Conservation (phyloP, 2,797 vertebrate species). For the Ceyx erithaca region DNA sequence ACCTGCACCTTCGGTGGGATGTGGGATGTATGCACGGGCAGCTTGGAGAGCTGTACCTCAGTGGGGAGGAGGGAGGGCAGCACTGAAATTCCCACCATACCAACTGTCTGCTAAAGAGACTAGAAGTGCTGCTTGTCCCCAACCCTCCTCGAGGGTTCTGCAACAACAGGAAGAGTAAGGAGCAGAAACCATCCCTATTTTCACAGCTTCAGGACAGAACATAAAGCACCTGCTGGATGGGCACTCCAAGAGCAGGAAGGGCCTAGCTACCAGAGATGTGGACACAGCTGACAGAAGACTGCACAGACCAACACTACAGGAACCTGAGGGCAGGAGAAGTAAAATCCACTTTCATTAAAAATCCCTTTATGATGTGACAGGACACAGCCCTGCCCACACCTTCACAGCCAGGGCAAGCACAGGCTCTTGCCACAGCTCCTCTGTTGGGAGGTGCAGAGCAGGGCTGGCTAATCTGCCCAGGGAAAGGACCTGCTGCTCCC, state of each 20-base stretch:
- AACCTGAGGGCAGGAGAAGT: background rate
- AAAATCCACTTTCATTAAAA: background rate
- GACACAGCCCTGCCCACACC: background rate
- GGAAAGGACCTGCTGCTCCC: background rate
- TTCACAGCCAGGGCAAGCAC: rapidly evolving
- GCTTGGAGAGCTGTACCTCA: background rate
- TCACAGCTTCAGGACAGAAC: background rate
- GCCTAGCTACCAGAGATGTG: background rate
- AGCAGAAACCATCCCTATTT: background rate
- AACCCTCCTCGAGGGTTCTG: background rate
- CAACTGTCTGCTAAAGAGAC: background rate
- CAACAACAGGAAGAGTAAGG: background rate
- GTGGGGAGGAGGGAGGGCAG: background rate
- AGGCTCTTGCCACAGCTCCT: background rate
- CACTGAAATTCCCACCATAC: background rate
- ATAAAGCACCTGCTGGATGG: background rate
- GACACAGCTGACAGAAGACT: background rate
- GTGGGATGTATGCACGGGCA: background rate
- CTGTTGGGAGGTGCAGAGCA: rapidly evolving
- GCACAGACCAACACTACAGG: background rate
- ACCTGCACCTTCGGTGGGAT: background rate
- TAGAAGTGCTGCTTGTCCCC: background rate
- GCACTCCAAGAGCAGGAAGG: background rate
- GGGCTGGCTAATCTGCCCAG: background rate
- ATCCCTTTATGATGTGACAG: rapidly evolving